Conservation (phyloP, 2,113 vertebrate genomes). For the Elachura formosa region DNA sequence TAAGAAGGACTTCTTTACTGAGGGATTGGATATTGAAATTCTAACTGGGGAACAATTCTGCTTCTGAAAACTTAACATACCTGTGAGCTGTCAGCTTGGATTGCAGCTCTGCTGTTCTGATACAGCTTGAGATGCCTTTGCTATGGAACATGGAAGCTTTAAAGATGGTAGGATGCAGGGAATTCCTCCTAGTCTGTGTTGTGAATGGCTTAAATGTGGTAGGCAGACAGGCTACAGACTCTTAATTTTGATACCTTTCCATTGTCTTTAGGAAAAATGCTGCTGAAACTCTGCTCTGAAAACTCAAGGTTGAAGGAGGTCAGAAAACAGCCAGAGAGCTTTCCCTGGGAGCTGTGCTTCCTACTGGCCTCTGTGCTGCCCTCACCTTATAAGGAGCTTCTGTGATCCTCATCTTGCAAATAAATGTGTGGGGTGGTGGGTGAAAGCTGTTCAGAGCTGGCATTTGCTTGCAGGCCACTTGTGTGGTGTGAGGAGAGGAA, state of each 20-base stretch:
- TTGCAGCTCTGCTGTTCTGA: neutral
- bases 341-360: neutral
- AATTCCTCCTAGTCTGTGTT: neutral
- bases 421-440: neutral
- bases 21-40: neutral
- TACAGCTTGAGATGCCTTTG: neutral
- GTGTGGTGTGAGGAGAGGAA: neutral
- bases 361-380: neutral
- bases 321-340: neutral
- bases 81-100: neutral
- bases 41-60: neutral
- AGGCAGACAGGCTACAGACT: neutral
- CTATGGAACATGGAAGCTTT: neutral
- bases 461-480: neutral
- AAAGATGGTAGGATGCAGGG: neutral
- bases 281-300: neutral
- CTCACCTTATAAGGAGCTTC: neutral
- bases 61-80: neutral
- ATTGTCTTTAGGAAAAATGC: neutral
- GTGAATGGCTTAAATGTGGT: neutral
- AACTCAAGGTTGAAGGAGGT: neutral
- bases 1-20: neutral
- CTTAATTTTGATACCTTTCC: neutral
- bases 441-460: neutral
- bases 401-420: neutral